A percentile compares a stretch with the other conserved stretches of the same genome.
These are phyloP conservation scores for Drosophila guanche DNA, from an alignment of 1,140 invertebrate genomes.

Conservation along the genomic window DNA sequence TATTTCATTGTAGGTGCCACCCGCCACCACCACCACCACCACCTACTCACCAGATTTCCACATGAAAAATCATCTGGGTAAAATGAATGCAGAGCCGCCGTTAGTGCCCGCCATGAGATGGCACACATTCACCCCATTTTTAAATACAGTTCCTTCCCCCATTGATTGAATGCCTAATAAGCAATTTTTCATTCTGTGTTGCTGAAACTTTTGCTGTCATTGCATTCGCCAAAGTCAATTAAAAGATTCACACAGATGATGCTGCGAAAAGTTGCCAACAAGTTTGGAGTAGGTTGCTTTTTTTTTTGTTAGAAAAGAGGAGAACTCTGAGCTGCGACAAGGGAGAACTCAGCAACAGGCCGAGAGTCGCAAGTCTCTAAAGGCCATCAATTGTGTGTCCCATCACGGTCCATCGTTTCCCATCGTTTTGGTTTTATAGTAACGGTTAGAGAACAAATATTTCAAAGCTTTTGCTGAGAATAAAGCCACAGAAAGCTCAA, in stretches of 20 bases:
- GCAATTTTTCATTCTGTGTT: conserved; percentile 44
- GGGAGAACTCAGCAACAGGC: conserved; percentile 46
- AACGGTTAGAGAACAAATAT: no score
- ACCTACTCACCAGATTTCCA: background rate
- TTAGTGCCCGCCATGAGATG: background rate
- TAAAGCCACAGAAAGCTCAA: no score
- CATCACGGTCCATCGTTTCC: conserved; percentile 17
- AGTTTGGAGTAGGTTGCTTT: no score
- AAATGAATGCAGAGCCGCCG: conserved; percentile 26
- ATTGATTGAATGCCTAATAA: conserved; percentile 44
- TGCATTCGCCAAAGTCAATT: conserved; percentile 41
- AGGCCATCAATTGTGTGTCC: conserved; percentile 22
- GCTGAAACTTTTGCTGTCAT: conserved; percentile 8
- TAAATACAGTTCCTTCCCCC: background rate
- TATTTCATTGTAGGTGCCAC: conserved; percentile 17
- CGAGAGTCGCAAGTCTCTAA: background rate
- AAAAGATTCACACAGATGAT: conserved; percentile 33
- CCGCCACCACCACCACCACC: no score
- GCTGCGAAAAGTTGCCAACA: conserved; percentile 4
- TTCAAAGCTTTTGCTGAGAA: no score
- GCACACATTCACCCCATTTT: background rate
- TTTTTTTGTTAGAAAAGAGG: conserved; percentile 5
- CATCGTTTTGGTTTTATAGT: no score
- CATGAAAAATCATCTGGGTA: conserved; percentile 23
- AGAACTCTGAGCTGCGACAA: conserved; percentile 6